These are phyloP conservation scores for Pteropus alecto DNA, from an alignment of 2,113 vertebrate species.

Conservation along the genomic window DNA sequence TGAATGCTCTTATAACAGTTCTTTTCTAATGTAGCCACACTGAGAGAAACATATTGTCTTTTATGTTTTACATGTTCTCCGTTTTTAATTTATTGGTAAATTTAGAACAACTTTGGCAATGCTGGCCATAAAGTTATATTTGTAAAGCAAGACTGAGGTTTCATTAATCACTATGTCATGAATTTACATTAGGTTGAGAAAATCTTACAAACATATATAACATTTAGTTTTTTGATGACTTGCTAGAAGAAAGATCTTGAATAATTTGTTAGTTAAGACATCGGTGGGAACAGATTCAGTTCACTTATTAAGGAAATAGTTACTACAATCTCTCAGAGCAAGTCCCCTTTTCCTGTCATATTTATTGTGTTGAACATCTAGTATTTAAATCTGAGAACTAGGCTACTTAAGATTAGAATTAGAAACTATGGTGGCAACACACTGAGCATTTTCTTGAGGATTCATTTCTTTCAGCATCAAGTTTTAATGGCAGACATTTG, in stretches of 20 bases:
- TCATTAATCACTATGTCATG: slow-evolving; percentile 43
- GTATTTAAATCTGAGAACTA: not conserved
- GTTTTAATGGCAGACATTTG: not conserved
- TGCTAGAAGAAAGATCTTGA: slow-evolving; percentile 43
- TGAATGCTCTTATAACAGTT: slow-evolving; percentile 22
- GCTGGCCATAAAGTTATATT: slow-evolving; percentile 20
- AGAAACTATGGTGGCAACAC: slow-evolving; percentile 22
- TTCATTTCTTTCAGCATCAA: not conserved
- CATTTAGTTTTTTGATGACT: slow-evolving; percentile 47
- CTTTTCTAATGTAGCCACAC: not conserved
- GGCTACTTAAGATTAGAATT: slow-evolving; percentile 36
- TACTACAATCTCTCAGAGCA: not conserved
- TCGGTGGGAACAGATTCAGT: slow-evolving; percentile 41
- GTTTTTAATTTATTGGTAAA: slow-evolving; percentile 7
- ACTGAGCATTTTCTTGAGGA: not conserved
- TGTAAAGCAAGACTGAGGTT: not conserved
- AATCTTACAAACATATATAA: slow-evolving; percentile 47
- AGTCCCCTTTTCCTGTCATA: not conserved
- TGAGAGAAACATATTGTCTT: not conserved
- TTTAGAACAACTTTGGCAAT: slow-evolving; percentile 34
- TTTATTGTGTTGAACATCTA: not conserved
- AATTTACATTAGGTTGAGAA: slow-evolving; percentile 64
- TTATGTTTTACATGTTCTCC: not conserved
- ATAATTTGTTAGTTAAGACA: slow-evolving; percentile 48
- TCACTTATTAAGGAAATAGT: slow-evolving; percentile 63